phyloP scores from a whole-genome alignment of 2,113 vertebrate genomes.

The Vireo altiloquus region DNA sequence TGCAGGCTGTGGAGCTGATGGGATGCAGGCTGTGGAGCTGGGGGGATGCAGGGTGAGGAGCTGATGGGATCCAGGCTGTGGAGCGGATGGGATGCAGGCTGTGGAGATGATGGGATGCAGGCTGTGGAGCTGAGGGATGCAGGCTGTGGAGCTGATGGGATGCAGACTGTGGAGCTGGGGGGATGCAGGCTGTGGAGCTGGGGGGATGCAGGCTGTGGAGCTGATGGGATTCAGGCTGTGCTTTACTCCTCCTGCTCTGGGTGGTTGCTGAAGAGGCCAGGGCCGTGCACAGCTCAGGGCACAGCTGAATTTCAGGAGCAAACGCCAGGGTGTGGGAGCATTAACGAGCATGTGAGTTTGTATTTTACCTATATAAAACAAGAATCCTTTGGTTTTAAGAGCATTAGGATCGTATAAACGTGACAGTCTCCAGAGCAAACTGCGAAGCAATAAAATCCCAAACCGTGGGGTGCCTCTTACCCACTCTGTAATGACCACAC shows the following conservation, averaged over 20 bases:
- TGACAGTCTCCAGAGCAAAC: not conserved
- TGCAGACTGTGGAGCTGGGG: accelerated
- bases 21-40: too few species aligned
- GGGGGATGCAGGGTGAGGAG: too few species aligned
- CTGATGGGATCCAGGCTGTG: too few species aligned
- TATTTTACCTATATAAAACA: not conserved
- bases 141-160: accelerated
- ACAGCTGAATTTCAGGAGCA: not conserved
- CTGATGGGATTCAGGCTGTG: accelerated
- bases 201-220: too few species aligned
- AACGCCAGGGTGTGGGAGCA: not conserved
- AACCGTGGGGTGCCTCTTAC: not conserved
- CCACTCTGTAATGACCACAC: not conserved
- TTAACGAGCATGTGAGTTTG: accelerated
- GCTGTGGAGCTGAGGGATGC: too few species aligned
- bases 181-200: not conserved
- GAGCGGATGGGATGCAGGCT: not conserved
- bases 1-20: too few species aligned
- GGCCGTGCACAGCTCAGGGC: not conserved
- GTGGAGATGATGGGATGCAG: accelerated
- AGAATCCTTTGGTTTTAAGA: not conserved
- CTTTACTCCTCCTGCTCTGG: not conserved
- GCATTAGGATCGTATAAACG: not conserved
- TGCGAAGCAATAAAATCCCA: not conserved
- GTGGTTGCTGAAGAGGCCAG: not conserved